A percentile compares a stretch with the other conserved stretches of the same genome.
Evolutionary conservation across 2,113 vertebrate species (phyloP).

Genomic region (Nothobranchius kuhntae): DNA sequence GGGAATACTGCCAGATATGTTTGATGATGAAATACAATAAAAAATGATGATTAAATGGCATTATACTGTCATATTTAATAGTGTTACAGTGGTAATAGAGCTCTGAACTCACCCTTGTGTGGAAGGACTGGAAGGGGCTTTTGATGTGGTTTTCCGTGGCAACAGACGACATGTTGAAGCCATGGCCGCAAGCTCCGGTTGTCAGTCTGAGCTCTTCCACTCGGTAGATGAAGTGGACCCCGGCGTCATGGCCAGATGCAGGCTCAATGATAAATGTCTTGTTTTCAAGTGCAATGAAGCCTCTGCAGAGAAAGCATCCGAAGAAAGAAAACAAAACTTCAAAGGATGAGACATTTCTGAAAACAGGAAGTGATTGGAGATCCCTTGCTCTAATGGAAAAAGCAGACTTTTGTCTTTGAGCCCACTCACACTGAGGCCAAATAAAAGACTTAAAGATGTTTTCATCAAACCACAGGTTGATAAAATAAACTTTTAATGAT

Average conservation of each 20-base stretch:
- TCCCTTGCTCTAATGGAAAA: constrained; percentile 20
- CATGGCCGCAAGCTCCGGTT: constrained; percentile 87
- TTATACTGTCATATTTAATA: constrained; percentile 1
- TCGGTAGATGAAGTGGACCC: constrained; percentile 83
- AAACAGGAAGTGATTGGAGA: constrained; percentile 24
- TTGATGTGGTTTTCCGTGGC: constrained; percentile 40
- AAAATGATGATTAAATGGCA: constrained; percentile 5
- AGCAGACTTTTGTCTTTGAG: neutral
- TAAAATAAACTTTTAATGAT: neutral
- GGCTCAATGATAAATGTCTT: constrained; percentile 89
- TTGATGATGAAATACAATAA: constrained; percentile 21
- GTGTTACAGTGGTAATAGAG: neutral
- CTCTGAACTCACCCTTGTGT: constrained; percentile 83
- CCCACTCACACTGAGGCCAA: constrained; percentile 1
- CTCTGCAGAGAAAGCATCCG: constrained; percentile 80
- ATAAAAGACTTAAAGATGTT: constrained; percentile 3
- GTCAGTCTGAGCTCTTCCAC: constrained; percentile 77
- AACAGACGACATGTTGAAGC: constrained; percentile 72
- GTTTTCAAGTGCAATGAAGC: constrained; percentile 87
- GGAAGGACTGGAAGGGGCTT: constrained; percentile 63
- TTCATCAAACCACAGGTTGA: neutral
- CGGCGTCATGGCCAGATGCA: constrained; percentile 54
- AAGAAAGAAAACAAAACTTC: constrained; percentile 39
- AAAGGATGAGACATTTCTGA: constrained; percentile 29
- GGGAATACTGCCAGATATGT: neutral